Evolutionary conservation across 2,797 vertebrate genomes (phyloP).

Genomic region (Carcharodon carcharias): DNA sequence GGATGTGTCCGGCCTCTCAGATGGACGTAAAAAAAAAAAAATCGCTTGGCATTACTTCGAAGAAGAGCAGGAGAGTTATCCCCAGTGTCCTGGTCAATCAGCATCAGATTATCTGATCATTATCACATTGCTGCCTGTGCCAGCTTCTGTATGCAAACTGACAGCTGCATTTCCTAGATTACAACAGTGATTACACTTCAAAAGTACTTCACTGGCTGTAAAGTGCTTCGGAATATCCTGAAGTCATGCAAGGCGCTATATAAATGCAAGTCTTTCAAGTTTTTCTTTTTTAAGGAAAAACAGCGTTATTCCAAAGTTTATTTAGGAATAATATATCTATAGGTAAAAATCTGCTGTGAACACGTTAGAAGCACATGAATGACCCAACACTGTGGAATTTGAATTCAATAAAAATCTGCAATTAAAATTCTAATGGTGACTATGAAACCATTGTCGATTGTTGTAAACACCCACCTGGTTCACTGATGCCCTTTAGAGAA

Average conservation of each 20-base stretch:
- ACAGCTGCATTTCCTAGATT: neutral
- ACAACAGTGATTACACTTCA: neutral
- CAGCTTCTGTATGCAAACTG: neutral
- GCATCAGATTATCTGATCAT: neutral
- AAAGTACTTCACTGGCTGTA: neutral
- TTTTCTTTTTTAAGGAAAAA: neutral
- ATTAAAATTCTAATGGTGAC: no score
- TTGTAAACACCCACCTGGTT: no score
- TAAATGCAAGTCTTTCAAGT: no score
- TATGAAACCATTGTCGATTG: no score
- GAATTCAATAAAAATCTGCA: no score
- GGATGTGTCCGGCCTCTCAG: neutral
- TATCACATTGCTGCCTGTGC: neutral
- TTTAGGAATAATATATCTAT: neutral
- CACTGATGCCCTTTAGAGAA: no score
- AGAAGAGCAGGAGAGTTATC: neutral
- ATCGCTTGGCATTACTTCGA: neutral
- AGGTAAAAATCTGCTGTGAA: neutral
- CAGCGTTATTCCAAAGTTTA: neutral
- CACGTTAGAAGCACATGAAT: neutral
- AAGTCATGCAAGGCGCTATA: no score
- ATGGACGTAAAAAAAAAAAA: neutral
- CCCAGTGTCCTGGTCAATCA: neutral
- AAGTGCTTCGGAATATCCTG: no score
- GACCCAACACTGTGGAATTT: neutral